Evolutionary conservation across 2,113 vertebrate genomes (phyloP).

Genomic region (Penelope pileata): DNA sequence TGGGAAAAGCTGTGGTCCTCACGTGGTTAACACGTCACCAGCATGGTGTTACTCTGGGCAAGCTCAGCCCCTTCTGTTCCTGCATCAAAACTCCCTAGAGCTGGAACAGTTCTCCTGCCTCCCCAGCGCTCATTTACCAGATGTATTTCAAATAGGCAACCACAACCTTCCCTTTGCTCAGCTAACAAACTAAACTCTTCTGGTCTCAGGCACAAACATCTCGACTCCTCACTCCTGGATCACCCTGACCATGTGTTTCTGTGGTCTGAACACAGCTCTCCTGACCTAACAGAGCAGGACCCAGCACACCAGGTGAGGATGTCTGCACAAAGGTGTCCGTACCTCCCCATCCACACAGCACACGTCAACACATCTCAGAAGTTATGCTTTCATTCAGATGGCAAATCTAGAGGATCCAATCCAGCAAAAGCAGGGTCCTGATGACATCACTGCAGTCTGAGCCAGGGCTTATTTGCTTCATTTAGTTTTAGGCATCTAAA

Average conservation of each 20-base stretch:
- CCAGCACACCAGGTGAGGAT: not conserved
- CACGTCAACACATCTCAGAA: not conserved
- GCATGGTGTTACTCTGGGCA: too few relatives aligned
- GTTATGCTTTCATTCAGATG: not conserved
- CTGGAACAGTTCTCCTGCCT: not conserved
- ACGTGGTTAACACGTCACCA: too few relatives aligned
- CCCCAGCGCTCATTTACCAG: not conserved
- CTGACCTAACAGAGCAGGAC: not conserved
- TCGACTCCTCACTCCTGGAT: not conserved
- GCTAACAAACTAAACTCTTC: not conserved
- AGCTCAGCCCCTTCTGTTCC: too few relatives aligned
- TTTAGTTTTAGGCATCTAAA: conserved; percentile 45
- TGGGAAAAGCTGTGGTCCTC: conserved; percentile 36
- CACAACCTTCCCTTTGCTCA: not conserved
- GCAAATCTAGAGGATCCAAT: not conserved
- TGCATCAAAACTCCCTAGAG: not conserved
- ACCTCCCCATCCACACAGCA: not conserved
- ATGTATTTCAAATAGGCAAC: not conserved
- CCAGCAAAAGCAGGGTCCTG: not conserved
- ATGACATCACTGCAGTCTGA: not conserved
- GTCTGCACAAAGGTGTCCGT: not conserved
- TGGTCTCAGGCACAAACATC: not conserved
- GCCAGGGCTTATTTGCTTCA: conserved; percentile 7
- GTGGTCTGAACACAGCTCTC: not conserved
- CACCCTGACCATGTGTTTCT: not conserved